Percentiles rank a stretch among this genome's conserved stretches.
Evolutionary conservation across 2,888 invertebrate species (phyloP).

Genomic region (Mechanitis mazaeus): DNA sequence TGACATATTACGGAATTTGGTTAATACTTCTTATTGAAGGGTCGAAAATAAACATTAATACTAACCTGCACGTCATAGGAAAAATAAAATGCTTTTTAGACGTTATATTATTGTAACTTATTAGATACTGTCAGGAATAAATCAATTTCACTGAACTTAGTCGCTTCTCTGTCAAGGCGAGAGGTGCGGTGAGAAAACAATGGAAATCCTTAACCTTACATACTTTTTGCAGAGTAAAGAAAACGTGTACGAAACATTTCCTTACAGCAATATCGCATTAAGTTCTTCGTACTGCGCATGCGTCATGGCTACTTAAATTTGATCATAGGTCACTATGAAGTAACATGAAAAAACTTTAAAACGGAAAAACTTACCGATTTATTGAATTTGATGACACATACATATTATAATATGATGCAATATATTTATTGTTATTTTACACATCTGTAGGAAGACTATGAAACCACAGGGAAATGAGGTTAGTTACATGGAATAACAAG

Average conservation of each 20-base stretch:
- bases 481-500: too few relatives aligned
- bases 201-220: slow-evolving; percentile 27
- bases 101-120: not conserved
- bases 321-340: not conserved
- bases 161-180: slow-evolving; percentile 27
- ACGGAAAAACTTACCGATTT: not conserved
- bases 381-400: not conserved
- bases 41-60: not conserved
- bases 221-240: slow-evolving; percentile 14
- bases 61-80: not conserved
- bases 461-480: too few relatives aligned
- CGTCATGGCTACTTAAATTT: slow-evolving; percentile 17
- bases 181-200: slow-evolving; percentile 31
- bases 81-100: too few relatives aligned
- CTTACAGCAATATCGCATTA: slow-evolving; percentile 25
- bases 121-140: slow-evolving; percentile 18
- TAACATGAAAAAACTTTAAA: slow-evolving; percentile 8
- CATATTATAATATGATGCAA: too few relatives aligned
- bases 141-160: slow-evolving; percentile 23
- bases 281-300: slow-evolving; percentile 16
- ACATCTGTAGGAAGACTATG: too few relatives aligned
- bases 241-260: slow-evolving; percentile 20
- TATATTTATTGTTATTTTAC: too few relatives aligned
- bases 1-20: slow-evolving; percentile 10
- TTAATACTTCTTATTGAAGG: not conserved